These are phyloP conservation scores for Oncorhynchus keta DNA, from an alignment of 2,113 vertebrate species.

Conservation along the genomic window DNA sequence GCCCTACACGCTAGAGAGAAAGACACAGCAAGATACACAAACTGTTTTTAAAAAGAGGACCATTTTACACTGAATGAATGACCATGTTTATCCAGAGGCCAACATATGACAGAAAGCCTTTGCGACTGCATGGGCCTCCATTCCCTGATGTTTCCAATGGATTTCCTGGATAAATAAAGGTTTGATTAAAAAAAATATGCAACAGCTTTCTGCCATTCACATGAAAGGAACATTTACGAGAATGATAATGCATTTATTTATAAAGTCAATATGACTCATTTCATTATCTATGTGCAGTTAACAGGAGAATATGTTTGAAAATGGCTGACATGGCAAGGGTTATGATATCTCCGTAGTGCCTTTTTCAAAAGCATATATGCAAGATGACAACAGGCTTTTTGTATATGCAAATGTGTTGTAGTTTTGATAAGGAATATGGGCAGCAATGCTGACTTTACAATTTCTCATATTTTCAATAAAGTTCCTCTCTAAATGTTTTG, in stretches of 20 bases:
- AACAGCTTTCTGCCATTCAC: neutral
- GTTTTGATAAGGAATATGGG: neutral
- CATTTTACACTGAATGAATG: conserved; percentile 13
- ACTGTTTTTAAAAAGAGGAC: conserved; percentile 8
- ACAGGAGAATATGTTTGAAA: neutral
- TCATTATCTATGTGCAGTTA: neutral
- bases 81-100: no score
- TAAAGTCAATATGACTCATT: neutral
- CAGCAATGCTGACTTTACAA: neutral
- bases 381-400: no score
- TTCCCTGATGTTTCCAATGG: neutral
- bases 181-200: neutral
- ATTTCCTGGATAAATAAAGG: neutral
- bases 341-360: no score
- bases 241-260: neutral
- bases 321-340: no score
- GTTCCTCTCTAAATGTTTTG: neutral
- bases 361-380: no score
- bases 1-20: conserved; percentile 65
- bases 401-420: neutral
- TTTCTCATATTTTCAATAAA: conserved; percentile 23
- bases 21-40: neutral
- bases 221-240: neutral
- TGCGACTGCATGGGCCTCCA: neutral
- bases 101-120: neutral